These are phyloP conservation scores for Ictalurus punctatus DNA, from an alignment of 2,113 vertebrate species.

Conservation along the genomic window DNA sequence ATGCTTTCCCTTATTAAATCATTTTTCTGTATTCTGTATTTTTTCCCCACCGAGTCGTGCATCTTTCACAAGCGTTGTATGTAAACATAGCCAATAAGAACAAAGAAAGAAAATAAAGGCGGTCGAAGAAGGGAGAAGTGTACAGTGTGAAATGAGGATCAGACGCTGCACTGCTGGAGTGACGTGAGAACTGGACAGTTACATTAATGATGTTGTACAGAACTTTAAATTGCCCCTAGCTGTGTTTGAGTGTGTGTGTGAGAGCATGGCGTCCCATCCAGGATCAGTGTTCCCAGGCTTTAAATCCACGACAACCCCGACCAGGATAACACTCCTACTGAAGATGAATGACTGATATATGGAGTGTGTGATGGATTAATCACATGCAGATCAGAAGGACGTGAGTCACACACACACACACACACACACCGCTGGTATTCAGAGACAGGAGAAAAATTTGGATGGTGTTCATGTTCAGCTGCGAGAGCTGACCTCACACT, in stretches of 20 bases:
- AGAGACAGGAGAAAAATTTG: neutral
- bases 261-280: neutral
- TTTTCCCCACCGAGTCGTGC: neutral
- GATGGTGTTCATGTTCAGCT: constrained; percentile 1
- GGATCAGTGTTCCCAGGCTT: neutral
- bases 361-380: neutral
- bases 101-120: neutral
- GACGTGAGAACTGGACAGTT: neutral
- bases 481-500: constrained; percentile 62
- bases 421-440: neutral
- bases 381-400: neutral
- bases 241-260: neutral
- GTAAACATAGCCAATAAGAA: neutral
- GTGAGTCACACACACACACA: neutral
- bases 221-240: neutral
- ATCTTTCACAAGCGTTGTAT: neutral
- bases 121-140: neutral
- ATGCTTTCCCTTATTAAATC: neutral
- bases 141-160: neutral
- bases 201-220: neutral
- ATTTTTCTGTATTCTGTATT: neutral
- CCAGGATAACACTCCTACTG: neutral
- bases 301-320: neutral
- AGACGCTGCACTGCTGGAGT: neutral
- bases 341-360: neutral